Percentiles rank a stretch among this genome's conserved stretches.
Evolutionary conservation across 1,140 invertebrate species (phyloP).

Genomic region (Leptopilina boulardi): DNA sequence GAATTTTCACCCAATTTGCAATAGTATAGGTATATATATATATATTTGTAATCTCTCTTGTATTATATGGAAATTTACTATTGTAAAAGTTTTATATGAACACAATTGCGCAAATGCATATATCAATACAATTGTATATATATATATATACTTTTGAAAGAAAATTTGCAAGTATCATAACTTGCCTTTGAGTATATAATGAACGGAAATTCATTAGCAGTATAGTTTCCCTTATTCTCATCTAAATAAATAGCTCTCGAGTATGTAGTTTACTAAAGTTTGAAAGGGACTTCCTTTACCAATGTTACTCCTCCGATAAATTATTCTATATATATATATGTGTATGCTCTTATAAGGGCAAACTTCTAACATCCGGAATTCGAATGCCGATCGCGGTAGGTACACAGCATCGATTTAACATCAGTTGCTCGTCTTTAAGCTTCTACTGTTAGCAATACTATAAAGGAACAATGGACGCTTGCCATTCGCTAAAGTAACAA

Average conservation of each 20-base stretch:
- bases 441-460: conserved; percentile 2
- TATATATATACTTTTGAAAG: not conserved
- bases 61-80: not conserved
- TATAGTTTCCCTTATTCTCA: not conserved
- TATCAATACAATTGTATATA: too few species aligned
- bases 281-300: conserved; percentile 6
- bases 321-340: conserved; percentile 1
- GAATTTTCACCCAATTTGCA: not conserved
- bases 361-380: conserved; percentile 21
- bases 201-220: not conserved
- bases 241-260: conserved; percentile 2
- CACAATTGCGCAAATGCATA: too few species aligned
- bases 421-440: conserved; percentile 14
- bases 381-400: not conserved
- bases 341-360: not conserved
- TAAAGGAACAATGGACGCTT: conserved; percentile 16
- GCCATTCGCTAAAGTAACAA: not conserved
- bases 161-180: not conserved
- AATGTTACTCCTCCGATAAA: conserved; percentile 9
- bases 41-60: not conserved
- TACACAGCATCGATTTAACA: not conserved
- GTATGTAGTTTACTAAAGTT: conserved; percentile 4
- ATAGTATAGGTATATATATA: too few species aligned
- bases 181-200: not conserved
- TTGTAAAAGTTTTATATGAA: not conserved